Evolutionary conservation across 30 jellyfish, hydroid and myxozoan genomes (phyloP), one percentile per base, ranked within the genome.

Genomic region (Aurelia sp.): DNA sequence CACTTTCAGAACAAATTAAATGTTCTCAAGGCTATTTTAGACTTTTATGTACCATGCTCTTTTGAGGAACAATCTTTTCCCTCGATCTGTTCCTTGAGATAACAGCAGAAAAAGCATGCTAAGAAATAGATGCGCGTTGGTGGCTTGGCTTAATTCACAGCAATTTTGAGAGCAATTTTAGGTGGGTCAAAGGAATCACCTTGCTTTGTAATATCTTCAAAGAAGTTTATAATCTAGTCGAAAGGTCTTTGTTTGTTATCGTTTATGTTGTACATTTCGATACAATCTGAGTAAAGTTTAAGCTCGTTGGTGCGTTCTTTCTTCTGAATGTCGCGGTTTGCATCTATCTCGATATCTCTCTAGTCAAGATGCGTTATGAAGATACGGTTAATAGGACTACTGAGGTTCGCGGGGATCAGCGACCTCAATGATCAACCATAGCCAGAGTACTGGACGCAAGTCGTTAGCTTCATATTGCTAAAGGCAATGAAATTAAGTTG

Each of bases 171-270:
- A 44, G 60, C 81, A 21, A 62, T 63, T 78, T 63, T 21, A 19
- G 71, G 59, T 40, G 78, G 86, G 86, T 84, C 93, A 72, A 40
- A 58, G 21, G 82, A 64, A 63, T 70, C 71, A 52, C 53, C 41
- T 53, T 70, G 61, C 76, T 35, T 82, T 71, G 62, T 68, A 72
- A 58, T 51, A 71, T 20, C 61, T 60, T 73, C 74, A 21, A 48
- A 61, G n/a, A 18, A 84, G 87, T 72, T 84, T 69, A 62, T 70
- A 53, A 71, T 84, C 79, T 73, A 66, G 78, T 71, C 76, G 72
- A 84, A 58, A 82, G 75, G 18, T 37, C 86, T 50, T 84, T 84
- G 93, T 84, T 52, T 73, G 27, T 15, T 50, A 62, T 60, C 82
- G 22, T 57, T 55, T 60, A 22, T 70, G 78, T 69, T 78, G 50